Percentiles rank a stretch among this genome's conserved stretches.
Conservation (phyloP, 2,888 invertebrate species). For the Clitarchus hookeri region DNA sequence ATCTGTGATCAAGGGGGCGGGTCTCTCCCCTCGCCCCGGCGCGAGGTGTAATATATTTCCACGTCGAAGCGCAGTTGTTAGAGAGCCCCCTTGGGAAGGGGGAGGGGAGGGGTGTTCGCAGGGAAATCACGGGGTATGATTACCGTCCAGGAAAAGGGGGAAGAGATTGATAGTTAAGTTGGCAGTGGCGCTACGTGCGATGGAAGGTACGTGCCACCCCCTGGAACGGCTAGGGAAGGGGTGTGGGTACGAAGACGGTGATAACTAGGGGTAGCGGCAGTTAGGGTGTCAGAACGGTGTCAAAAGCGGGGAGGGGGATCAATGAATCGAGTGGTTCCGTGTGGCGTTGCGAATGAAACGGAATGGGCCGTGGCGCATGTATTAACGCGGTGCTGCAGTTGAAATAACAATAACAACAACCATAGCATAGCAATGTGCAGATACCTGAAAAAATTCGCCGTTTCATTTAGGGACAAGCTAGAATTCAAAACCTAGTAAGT, state of each 20-base stretch:
- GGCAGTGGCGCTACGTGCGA: slow-evolving; percentile 7
- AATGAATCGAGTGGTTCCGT: not conserved
- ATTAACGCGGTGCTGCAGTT: too few relatives aligned
- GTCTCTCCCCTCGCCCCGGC: not conserved
- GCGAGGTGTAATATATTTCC: slow-evolving; percentile 25
- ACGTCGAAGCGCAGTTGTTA: slow-evolving; percentile 15
- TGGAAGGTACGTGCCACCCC: not conserved
- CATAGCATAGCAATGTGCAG: too few relatives aligned
- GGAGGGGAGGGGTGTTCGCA: not conserved
- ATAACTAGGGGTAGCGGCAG: not conserved
- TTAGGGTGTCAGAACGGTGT: not conserved
- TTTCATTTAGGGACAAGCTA: too few relatives aligned
- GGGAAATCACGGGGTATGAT: slow-evolving; percentile 25
- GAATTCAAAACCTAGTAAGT: too few relatives aligned
- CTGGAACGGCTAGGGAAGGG: not conserved
- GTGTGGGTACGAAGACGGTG: not conserved
- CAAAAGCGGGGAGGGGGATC: not conserved
- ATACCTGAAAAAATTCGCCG: too few relatives aligned
- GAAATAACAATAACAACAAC: too few relatives aligned
- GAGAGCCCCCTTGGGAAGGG: too few relatives aligned
- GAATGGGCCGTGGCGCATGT: too few relatives aligned
- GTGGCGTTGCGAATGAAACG: too few relatives aligned
- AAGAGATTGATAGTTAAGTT: slow-evolving; percentile 26
- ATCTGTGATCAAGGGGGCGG: slow-evolving; percentile 15
- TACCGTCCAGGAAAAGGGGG: slow-evolving; percentile 6